phyloP scores from a whole-genome alignment of 2,113 vertebrate species.

The Microtus montanus region DNA sequence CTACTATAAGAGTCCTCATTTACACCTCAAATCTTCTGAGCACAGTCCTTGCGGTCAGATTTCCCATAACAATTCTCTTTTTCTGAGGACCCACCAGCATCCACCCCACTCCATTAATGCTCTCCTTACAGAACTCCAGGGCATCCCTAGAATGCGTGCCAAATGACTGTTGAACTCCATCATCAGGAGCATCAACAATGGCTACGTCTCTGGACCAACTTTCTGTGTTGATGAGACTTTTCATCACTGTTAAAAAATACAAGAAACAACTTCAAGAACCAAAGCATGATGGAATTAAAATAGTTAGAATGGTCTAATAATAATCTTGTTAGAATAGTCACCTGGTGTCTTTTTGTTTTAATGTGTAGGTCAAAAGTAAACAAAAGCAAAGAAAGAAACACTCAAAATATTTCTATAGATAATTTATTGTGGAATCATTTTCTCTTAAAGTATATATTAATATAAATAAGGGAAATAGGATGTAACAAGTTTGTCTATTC shows the following conservation, averaged over 20 bases:
- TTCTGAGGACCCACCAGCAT: neutral
- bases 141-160: no score
- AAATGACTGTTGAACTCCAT: neutral
- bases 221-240: neutral
- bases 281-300: neutral
- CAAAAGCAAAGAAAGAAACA: neutral
- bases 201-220: neutral
- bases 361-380: constrained; percentile 1
- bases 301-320: neutral
- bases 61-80: neutral
- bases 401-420: neutral
- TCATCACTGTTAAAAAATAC: neutral
- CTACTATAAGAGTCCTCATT: neutral
- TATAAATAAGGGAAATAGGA: neutral
- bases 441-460: neutral
- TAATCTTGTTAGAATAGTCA: neutral
- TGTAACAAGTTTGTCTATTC: neutral
- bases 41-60: neutral
- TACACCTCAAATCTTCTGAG: neutral
- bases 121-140: neutral
- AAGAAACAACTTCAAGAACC: neutral
- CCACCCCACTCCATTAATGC: neutral
- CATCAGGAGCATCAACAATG: neutral
- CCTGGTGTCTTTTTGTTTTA: neutral
- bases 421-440: neutral